phyloP scores from a whole-genome alignment of 1,140 invertebrate genomes.

The Drosophila micromelanica region DNA sequence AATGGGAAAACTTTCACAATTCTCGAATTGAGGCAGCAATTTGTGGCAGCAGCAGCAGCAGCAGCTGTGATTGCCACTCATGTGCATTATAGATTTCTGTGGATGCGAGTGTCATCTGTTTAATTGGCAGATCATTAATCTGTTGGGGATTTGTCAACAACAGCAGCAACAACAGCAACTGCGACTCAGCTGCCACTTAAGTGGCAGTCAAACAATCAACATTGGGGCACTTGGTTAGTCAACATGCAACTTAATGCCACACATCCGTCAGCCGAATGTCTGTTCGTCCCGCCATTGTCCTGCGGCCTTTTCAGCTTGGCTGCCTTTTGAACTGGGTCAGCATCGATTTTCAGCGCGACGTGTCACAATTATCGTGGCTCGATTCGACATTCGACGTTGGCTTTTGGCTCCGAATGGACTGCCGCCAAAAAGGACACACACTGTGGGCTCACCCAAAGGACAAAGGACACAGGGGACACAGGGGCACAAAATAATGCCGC shows the following conservation, averaged over 20 bases:
- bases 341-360: slow-evolving; percentile 77
- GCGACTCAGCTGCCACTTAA: slow-evolving; percentile 38
- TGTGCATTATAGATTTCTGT: slow-evolving; percentile 57
- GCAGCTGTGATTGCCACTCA: neutral
- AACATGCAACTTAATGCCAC: slow-evolving; percentile 79
- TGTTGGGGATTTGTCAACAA: slow-evolving; percentile 3
- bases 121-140: slow-evolving; percentile 75
- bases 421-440: slow-evolving; percentile 20
- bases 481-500: slow-evolving; percentile 5
- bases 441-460: neutral
- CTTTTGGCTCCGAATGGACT: slow-evolving; percentile 18
- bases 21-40: neutral
- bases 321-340: slow-evolving; percentile 72
- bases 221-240: slow-evolving; percentile 57
- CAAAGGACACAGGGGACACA: neutral
- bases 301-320: neutral
- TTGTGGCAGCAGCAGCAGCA: neutral
- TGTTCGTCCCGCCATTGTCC: neutral
- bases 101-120: slow-evolving; percentile 45
- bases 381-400: slow-evolving; percentile 12
- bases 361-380: slow-evolving; percentile 69
- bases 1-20: slow-evolving; percentile 30
- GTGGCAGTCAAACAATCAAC: slow-evolving; percentile 67
- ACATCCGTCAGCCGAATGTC: slow-evolving; percentile 51
- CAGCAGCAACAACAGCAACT: too few species aligned